Evolutionary conservation across 92 coral and sea anemone species (phyloP).

Genomic region (Nematostella vectensis): DNA sequence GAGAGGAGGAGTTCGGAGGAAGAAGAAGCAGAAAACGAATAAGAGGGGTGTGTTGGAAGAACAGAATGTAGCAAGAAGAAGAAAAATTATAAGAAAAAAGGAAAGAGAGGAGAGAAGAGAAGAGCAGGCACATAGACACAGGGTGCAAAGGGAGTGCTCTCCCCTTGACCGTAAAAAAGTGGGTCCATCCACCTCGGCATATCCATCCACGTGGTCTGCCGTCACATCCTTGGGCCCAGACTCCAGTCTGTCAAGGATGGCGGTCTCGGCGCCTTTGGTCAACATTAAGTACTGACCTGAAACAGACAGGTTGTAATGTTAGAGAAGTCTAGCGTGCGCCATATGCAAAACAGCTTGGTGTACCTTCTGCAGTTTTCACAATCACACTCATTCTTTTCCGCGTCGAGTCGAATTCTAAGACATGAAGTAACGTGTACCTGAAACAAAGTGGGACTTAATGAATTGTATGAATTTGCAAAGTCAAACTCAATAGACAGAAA

Average conservation of each 20-base stretch:
- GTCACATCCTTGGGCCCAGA: constrained; percentile 74
- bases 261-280: constrained; percentile 92
- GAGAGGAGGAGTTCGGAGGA: no score
- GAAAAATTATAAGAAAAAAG: no score
- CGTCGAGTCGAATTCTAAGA: constrained; percentile 91
- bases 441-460: no score
- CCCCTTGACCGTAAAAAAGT: no score
- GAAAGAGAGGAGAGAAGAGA: no score
- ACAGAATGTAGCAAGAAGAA: no score
- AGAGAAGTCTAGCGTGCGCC: neutral
- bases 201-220: constrained; percentile 74
- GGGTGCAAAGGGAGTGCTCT: no score
- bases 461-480: no score
- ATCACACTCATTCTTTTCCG: constrained; percentile 97
- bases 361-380: constrained; percentile 75
- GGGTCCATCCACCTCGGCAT: constrained; percentile 98
- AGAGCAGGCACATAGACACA: no score
- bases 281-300: constrained; percentile 62
- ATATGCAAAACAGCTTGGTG: neutral
- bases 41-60: no score
- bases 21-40: no score
- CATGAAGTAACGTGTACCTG: constrained; percentile 87
- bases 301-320: neutral
- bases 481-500: no score
- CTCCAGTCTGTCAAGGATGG: constrained; percentile 64